These are phyloP conservation scores for Oncorhynchus masou DNA, from an alignment of 2,113 vertebrate species.

Conservation along the genomic window DNA sequence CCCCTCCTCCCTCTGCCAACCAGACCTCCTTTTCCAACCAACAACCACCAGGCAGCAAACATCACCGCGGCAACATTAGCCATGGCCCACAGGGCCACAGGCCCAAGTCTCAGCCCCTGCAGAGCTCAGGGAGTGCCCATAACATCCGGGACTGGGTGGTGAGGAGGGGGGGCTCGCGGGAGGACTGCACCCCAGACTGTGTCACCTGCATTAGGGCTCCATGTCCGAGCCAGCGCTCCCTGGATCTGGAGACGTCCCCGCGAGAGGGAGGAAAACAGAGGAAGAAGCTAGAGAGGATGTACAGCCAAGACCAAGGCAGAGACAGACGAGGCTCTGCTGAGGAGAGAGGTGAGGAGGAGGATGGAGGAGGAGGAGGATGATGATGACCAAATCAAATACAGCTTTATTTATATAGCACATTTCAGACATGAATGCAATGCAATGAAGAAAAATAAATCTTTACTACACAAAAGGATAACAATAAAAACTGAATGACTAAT, in stretches of 20 bases:
- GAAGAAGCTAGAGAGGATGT: constrained; percentile 93
- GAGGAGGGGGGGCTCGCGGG: constrained; percentile 77
- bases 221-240: constrained; percentile 80
- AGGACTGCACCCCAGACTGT: constrained; percentile 82
- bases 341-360: constrained; percentile 61
- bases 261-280: constrained; percentile 72
- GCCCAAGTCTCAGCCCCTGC: constrained; percentile 67
- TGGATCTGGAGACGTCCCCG: constrained; percentile 82
- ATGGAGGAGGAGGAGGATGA: too few species aligned
- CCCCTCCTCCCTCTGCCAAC: constrained; percentile 22
- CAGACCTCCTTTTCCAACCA: background rate
- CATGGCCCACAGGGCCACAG: constrained; percentile 63
- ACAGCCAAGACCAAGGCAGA: constrained; percentile 79
- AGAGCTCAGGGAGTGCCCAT: constrained; percentile 74
- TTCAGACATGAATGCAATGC: too few species aligned
- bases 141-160: constrained; percentile 74
- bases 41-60: constrained; percentile 35
- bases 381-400: too few species aligned
- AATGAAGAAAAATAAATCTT: too few species aligned
- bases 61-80: constrained; percentile 68
- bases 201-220: constrained; percentile 78
- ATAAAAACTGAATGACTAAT: too few species aligned
- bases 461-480: too few species aligned
- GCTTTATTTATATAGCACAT: too few species aligned
- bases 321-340: constrained; percentile 71